Percentiles rank a stretch among this genome's conserved stretches.
These are phyloP conservation scores for Tragelaphus buxtoni DNA, from an alignment of 2,113 vertebrate species.

Conservation along the genomic window DNA sequence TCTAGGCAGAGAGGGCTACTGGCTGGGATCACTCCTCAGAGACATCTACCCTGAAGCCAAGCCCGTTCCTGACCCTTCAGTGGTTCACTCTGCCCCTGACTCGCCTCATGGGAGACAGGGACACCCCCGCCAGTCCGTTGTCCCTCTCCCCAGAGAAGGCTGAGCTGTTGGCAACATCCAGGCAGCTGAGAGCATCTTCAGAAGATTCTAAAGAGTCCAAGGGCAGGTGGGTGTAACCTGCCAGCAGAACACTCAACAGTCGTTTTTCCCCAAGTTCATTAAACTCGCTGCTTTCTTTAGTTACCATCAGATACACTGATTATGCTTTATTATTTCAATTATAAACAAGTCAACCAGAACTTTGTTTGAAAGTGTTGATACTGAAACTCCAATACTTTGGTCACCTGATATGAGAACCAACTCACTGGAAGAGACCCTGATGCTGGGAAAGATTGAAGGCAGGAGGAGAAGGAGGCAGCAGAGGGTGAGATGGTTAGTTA, in stretches of 20 bases:
- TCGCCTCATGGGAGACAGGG: background rate
- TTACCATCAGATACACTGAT: background rate
- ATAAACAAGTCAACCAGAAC: background rate
- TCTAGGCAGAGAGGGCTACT: too few species aligned
- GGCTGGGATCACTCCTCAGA: background rate
- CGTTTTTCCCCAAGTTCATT: background rate
- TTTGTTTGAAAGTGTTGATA: background rate
- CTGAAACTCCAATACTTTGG: background rate
- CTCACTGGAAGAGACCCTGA: background rate
- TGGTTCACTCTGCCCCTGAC: background rate
- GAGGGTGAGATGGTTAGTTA: background rate
- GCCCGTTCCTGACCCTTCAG: background rate
- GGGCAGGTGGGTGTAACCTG: background rate
- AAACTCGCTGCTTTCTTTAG: background rate
- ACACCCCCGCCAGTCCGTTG: fast-evolving
- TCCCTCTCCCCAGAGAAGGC: background rate
- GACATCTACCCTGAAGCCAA: background rate
- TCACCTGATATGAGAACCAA: background rate
- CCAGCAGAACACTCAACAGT: background rate
- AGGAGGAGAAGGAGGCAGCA: background rate
- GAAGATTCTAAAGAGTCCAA: background rate
- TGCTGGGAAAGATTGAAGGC: background rate
- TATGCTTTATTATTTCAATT: background rate
- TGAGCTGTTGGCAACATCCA: background rate
- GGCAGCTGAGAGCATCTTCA: background rate